Conservation (phyloP, 2,888 invertebrate species). For the Drosophila colorata region DNA sequence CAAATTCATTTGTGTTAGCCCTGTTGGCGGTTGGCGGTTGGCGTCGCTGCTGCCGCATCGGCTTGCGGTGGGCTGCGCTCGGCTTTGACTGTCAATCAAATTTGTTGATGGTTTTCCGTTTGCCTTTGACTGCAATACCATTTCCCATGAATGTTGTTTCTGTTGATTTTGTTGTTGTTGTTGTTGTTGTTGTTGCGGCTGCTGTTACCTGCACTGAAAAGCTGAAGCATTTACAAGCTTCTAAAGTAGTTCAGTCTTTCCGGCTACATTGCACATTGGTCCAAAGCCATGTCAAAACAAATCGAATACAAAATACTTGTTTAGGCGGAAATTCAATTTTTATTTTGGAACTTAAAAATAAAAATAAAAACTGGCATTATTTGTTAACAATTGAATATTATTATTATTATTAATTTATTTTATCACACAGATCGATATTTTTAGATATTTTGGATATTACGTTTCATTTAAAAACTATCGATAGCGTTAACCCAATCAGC, state of each 20-base stretch:
- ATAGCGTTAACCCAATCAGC: no score
- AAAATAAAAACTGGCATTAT: no score
- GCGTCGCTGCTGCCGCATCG: conserved; percentile 13
- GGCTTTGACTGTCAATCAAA: conserved; percentile 63
- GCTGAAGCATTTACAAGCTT: conserved; percentile 33
- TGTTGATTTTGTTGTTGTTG: conserved; percentile 3
- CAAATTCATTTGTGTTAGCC: conserved; percentile 38
- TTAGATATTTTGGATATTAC: no score
- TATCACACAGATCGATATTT: no score
- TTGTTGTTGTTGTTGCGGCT: conserved; percentile 4
- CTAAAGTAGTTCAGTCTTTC: conserved; percentile 55
- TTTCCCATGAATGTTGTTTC: conserved; percentile 29
- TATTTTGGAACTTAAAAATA: no score
- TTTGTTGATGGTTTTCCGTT: conserved; percentile 60
- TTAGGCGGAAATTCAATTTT: no score
- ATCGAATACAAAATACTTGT: conserved; percentile 3
- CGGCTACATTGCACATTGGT: conserved; percentile 49
- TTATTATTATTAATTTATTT: no score
- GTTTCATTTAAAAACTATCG: no score
- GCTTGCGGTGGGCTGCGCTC: conserved; percentile 49
- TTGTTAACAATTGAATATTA: no score
- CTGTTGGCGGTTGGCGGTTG: conserved; percentile 14
- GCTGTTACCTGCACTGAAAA: conserved; percentile 12
- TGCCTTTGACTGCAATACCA: conserved; percentile 59
- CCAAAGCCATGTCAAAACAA: background rate